Conservation (phyloP, 2,888 invertebrate genomes). For the Troglohyphantes excavatus region DNA sequence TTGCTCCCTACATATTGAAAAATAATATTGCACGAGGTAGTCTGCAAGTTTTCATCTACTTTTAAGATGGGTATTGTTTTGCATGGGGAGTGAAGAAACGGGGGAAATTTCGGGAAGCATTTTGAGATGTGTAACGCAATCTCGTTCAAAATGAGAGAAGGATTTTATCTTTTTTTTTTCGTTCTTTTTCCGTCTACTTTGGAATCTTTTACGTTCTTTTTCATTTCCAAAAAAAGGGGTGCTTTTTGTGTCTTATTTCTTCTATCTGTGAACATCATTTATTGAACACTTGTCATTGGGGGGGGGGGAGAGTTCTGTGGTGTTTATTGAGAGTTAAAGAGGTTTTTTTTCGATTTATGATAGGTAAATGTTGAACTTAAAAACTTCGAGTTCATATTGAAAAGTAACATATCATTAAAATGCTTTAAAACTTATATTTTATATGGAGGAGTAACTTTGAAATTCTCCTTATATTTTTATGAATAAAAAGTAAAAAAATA, state of each 20-base stretch:
- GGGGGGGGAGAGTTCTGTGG: no score
- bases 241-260: neutral
- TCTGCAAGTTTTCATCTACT: constrained; percentile 71
- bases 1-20: constrained; percentile 52
- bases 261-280: constrained; percentile 10
- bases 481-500: no score
- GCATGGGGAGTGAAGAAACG: constrained; percentile 48
- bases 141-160: constrained; percentile 45
- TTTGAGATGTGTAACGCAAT: constrained; percentile 41
- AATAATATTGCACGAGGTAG: constrained; percentile 67
- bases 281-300: neutral
- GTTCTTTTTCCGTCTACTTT: neutral
- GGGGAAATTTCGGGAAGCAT: constrained; percentile 41
- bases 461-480: no score
- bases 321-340: no score
- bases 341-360: no score
- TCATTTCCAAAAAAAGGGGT: neutral
- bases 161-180: neutral
- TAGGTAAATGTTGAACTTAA: no score
- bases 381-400: no score
- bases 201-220: constrained; percentile 7
- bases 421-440: no score
- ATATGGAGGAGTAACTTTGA: no score
- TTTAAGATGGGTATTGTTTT: constrained; percentile 74
- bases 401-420: no score